Percentiles rank a stretch among this genome's conserved stretches.
These are phyloP conservation scores for Enoplosus armatus DNA, from an alignment of 2,797 vertebrate genomes.

Conservation along the genomic window DNA sequence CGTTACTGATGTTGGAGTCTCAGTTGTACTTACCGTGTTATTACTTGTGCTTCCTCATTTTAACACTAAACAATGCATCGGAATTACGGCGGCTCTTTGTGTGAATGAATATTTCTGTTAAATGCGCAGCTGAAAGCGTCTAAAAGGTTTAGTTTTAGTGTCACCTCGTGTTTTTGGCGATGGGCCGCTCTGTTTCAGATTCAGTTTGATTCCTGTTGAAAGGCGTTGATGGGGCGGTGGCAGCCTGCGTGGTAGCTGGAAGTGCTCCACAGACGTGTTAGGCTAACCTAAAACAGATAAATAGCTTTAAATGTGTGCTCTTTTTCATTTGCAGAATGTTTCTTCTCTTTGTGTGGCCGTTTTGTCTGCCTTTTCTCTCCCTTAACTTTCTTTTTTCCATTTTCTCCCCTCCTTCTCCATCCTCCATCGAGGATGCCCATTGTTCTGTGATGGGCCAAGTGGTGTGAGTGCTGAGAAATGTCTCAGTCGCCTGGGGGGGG, in stretches of 20 bases:
- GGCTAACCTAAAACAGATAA: not conserved
- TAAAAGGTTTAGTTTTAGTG: constrained; percentile 17
- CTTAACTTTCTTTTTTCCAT: constrained; percentile 51
- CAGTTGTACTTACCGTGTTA: not conserved
- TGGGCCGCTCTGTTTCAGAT: constrained; percentile 11
- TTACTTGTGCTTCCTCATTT: not conserved
- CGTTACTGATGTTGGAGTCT: not conserved
- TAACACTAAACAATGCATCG: not conserved
- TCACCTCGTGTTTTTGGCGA: constrained; percentile 12
- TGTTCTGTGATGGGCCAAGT: constrained; percentile 82
- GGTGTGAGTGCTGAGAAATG: constrained; percentile 61
- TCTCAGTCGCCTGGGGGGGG: constrained; percentile 44
- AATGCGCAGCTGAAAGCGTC: not conserved
- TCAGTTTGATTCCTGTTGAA: constrained; percentile 23
- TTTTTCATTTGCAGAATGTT: not conserved
- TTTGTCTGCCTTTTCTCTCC: constrained; percentile 36
- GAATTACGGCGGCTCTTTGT: not conserved
- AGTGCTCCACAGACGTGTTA: constrained; percentile 49
- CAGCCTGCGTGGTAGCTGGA: constrained; percentile 57
- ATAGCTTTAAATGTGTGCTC: not conserved
- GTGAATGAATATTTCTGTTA: not conserved
- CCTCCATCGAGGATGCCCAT: constrained; percentile 77
- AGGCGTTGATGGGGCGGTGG: constrained; percentile 82
- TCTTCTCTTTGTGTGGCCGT: not conserved
- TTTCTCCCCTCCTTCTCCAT: constrained; percentile 62